A percentile compares a stretch with the other conserved stretches of the same genome.
These are phyloP conservation scores for Papilio polytes DNA, from an alignment of 1,140 invertebrate species.

Conservation along the genomic window DNA sequence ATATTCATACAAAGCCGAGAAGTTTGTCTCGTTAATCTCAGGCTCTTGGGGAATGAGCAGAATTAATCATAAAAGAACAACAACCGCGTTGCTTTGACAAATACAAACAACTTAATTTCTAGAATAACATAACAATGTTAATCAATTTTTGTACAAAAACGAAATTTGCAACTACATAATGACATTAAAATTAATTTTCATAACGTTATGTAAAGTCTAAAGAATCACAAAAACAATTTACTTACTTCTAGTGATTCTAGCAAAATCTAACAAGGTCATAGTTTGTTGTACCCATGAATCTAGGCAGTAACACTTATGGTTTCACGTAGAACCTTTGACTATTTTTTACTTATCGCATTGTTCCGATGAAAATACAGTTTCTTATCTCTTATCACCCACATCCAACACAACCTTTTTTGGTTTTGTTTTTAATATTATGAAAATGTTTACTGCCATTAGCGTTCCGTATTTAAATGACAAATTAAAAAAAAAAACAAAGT, in stretches of 20 bases:
- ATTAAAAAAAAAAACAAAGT: background rate
- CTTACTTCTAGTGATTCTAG: background rate
- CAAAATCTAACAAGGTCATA: constrained; percentile 6
- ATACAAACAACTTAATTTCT: constrained; percentile 6
- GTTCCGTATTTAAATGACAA: no score
- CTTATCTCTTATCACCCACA: no score
- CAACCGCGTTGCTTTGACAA: background rate
- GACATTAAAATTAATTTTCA: background rate
- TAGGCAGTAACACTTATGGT: background rate
- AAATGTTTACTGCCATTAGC: no score
- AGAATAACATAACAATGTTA: background rate
- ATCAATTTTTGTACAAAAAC: background rate
- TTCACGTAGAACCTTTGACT: background rate
- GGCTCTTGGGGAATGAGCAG: background rate
- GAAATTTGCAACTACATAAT: background rate
- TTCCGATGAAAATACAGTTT: no score
- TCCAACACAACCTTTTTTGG: no score
- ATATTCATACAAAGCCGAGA: background rate
- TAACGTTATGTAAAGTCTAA: background rate
- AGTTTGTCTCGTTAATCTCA: background rate
- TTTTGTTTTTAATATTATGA: no score
- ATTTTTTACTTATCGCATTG: no score
- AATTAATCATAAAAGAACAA: no score
- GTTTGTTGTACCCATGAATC: background rate
- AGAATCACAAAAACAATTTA: background rate